A percentile compares a stretch with the other conserved stretches of the same genome.
phyloP scores from a whole-genome alignment of 2,113 vertebrate species.

The Centrocercus urophasianus region DNA sequence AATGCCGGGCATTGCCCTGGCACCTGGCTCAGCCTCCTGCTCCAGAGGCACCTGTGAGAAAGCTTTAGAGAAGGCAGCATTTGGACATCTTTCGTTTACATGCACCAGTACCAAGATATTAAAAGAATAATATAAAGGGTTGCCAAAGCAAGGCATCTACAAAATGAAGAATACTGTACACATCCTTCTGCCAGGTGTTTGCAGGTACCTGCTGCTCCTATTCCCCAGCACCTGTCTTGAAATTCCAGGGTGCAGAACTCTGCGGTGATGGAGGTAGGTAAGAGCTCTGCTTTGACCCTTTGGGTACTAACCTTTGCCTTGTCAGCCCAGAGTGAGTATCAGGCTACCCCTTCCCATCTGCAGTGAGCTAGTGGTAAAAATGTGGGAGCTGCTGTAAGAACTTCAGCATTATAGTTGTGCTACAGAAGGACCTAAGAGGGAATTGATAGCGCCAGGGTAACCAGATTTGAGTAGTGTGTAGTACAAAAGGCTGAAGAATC shows the following conservation, averaged over 20 bases:
- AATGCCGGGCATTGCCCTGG: not conserved
- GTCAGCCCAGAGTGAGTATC: not conserved
- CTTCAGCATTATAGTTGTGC: not conserved
- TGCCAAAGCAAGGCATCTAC: not conserved
- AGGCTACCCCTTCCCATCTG: not conserved
- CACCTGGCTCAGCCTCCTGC: not conserved
- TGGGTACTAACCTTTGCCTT: fast-evolving
- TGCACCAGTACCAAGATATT: fast-evolving
- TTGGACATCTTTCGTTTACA: not conserved
- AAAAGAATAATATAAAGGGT: not conserved
- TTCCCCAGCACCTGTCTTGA: not conserved
- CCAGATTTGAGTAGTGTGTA: not conserved
- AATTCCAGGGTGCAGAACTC: not conserved
- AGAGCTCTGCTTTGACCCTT: not conserved
- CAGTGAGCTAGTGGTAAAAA: not conserved
- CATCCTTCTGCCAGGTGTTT: not conserved
- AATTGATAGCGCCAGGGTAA: constrained; percentile 25
- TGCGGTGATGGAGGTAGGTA: not conserved
- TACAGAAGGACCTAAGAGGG: not conserved
- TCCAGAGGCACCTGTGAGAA: not conserved
- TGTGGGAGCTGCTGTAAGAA: constrained; percentile 7
- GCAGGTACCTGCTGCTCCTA: not conserved
- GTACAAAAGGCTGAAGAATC: constrained; percentile 36
- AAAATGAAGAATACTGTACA: not conserved
- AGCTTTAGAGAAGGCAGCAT: not conserved